Base-by-base conservation (phyloP, 2,113 vertebrate species). In the Ochotona princeps region DNA sequence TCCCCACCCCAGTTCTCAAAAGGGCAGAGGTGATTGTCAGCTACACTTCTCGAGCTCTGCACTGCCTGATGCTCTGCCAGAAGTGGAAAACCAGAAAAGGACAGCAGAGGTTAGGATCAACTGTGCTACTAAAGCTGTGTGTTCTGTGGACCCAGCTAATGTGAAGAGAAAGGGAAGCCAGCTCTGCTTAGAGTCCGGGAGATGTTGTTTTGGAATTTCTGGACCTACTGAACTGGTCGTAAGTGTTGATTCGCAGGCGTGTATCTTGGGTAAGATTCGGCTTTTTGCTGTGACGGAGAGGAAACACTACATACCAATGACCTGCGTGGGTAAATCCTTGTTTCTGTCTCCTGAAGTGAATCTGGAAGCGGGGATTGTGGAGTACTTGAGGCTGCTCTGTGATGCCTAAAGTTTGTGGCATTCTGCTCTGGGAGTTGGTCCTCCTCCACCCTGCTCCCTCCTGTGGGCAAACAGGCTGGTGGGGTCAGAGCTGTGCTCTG, bases 171-270 rank as follows among this genome's bases (percentile, higher is more conserved):
- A 18, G 32, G 44, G 67, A 88, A 91, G 13, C 73, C 44, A 3
- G 11, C 4, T 85, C 7, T 10, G 5, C 1, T 5, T 17, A 66
- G n/a, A 32, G 38, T 44, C 49, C 44, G 47, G n/a, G 2, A 67
- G 38, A 63, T 82, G 85, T 72, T 61, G 54, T 61, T 88, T 66
- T 74, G 49, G 75, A 89, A 7, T 69, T 95, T 90, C n/a, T 91
- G 90, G 90, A 82, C 32, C 26, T 85, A 61, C 15, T 57, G 20
- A 60, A 25, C 26, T 81, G 30, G 20, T 35, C 15, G 21, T 38
- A 73, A 61, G 23, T 67, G 79, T 79, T 79, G 66, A 86, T 44
- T 78, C n/a, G 76, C 9, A 57, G 18, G 47, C 13, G 69, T 15
- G 28, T 73, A 11, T 67, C n/a, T 76, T 23, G 70, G 63, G 61